Conservation (phyloP, 2,797 vertebrate genomes). For the Mormyrus proboscirostris region DNA sequence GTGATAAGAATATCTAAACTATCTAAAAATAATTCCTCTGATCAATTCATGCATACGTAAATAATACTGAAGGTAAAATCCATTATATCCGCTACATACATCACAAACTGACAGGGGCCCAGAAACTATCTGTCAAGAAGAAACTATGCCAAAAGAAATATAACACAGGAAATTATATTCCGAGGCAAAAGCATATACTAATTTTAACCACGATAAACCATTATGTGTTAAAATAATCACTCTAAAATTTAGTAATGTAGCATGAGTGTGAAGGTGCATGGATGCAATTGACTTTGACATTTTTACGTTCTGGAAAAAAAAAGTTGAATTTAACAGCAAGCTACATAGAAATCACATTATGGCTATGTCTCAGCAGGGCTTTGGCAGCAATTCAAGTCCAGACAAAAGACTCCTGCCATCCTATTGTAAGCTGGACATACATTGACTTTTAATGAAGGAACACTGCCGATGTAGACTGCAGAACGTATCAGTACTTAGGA, state of each 20-base stretch:
- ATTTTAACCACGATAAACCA: background rate
- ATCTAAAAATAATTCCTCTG: background rate
- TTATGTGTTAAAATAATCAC: background rate
- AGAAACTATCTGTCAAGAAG: background rate
- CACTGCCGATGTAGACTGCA: background rate
- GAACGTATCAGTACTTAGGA: background rate
- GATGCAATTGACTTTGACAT: background rate
- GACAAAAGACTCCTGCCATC: background rate
- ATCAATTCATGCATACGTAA: background rate
- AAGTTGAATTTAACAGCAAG: background rate
- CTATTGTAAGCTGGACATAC: background rate
- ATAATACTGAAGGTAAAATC: background rate
- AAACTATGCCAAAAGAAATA: background rate
- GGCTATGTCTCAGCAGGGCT: background rate
- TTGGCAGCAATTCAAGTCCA: background rate
- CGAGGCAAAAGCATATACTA: background rate
- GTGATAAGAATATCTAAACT: background rate
- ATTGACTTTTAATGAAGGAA: background rate
- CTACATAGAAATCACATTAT: background rate
- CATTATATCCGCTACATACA: background rate
- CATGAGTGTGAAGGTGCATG: background rate
- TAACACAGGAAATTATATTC: constrained; percentile 1
- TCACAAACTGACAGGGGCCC: background rate
- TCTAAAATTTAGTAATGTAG: background rate
- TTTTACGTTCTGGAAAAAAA: background rate